Conservation (phyloP, 2,113 vertebrate species). For the Leptobrachium ailaonicum region DNA sequence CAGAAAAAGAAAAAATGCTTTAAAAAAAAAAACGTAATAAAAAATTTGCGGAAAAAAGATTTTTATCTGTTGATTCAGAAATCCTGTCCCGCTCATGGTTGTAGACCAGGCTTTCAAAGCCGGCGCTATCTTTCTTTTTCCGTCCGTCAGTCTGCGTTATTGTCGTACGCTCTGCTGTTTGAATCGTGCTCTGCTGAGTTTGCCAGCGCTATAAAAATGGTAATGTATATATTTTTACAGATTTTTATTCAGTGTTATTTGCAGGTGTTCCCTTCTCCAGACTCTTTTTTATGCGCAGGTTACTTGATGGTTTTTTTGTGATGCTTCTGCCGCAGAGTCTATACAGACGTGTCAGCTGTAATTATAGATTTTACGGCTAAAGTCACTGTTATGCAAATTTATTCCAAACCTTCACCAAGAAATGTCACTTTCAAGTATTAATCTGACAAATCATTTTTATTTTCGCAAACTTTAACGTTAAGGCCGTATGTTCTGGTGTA, state of each 20-base stretch:
- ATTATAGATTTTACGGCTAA: constrained; percentile 27
- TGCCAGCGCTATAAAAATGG: no score
- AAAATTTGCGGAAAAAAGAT: no score
- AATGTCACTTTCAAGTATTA: constrained; percentile 36
- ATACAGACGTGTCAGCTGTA: constrained; percentile 24
- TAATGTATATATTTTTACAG: no score
- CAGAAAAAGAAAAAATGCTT: no score
- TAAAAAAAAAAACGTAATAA: no score
- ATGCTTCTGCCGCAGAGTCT: constrained; percentile 15
- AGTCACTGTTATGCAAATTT: constrained; percentile 41
- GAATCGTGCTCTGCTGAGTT: no score
- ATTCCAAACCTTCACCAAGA: constrained; percentile 23
- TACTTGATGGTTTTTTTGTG: constrained; percentile 17
- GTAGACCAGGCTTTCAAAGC: no score
- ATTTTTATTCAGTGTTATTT: background rate
- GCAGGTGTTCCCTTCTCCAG: background rate
- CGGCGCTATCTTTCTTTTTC: no score
- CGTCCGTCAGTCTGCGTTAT: no score
- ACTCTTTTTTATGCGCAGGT: background rate
- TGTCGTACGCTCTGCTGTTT: no score
- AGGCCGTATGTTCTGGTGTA: constrained; percentile 28
- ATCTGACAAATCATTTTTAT: constrained; percentile 43
- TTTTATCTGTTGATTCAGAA: no score
- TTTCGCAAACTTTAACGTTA: constrained; percentile 35
- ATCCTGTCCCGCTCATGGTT: no score